Percentiles rank a stretch among this genome's conserved stretches.
Evolutionary conservation across 2,113 vertebrate genomes (phyloP).

Genomic region (Illadopsis cleaveri): DNA sequence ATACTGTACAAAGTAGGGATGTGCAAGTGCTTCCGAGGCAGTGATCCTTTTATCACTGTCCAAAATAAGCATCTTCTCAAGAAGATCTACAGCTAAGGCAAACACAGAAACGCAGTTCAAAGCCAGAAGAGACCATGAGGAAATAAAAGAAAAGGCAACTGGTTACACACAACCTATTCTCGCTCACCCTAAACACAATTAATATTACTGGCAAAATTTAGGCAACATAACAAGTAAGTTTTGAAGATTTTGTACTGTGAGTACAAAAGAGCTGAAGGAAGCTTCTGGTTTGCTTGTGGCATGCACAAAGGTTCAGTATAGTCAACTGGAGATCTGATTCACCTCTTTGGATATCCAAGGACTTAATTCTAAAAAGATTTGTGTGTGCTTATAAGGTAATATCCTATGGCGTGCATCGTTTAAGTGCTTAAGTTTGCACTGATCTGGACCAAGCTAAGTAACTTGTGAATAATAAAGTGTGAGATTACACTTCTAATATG

Average conservation of each 20-base stretch:
- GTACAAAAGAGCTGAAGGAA: neutral
- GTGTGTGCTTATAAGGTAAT: neutral
- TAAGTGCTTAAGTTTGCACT: neutral
- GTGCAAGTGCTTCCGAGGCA: conserved; percentile 88
- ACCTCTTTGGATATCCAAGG: neutral
- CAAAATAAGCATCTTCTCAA: conserved; percentile 94
- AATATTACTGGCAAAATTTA: neutral
- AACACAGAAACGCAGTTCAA: neutral
- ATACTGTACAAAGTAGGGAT: conserved; percentile 96
- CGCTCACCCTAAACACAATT: neutral
- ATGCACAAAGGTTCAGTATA: neutral
- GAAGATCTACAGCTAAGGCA: conserved; percentile 87
- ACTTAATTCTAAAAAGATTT: neutral
- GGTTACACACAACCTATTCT: neutral
- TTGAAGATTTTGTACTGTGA: neutral
- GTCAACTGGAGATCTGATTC: neutral
- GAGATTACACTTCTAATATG: neutral
- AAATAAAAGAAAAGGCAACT: neutral
- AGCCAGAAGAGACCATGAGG: neutral
- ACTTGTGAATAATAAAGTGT: neutral
- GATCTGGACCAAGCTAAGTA: neutral
- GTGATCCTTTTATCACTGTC: conserved; percentile 95
- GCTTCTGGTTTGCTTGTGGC: neutral
- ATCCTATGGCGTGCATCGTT: neutral
- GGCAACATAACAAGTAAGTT: neutral